These are phyloP conservation scores for Andrena bicolor DNA, from an alignment of 2,888 invertebrate genomes.

Conservation along the genomic window DNA sequence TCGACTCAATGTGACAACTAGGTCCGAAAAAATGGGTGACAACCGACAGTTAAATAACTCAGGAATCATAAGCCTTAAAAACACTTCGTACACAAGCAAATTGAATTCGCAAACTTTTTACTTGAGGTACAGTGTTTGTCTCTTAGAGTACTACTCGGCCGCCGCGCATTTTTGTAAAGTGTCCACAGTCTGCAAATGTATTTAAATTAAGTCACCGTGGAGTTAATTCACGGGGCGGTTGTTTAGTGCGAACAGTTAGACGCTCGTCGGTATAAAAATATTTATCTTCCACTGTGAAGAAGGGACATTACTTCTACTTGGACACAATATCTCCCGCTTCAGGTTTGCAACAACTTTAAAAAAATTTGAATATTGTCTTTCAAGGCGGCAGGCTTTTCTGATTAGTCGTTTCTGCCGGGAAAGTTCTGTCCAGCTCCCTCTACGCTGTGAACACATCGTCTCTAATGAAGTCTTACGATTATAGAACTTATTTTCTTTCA, in stretches of 20 bases:
- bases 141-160: neutral
- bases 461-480: too few relatives aligned
- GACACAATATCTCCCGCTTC: neutral
- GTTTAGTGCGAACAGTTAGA: constrained; percentile 21
- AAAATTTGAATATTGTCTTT: neutral
- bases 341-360: neutral
- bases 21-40: too few relatives aligned
- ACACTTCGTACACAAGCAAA: neutral
- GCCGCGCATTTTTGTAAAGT: constrained; percentile 17
- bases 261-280: constrained; percentile 37
- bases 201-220: constrained; percentile 53
- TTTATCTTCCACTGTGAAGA: constrained; percentile 27
- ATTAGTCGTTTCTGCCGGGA: too few relatives aligned
- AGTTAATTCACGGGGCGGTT: constrained; percentile 20
- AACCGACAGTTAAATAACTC: too few relatives aligned
- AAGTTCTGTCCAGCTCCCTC: neutral
- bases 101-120: constrained; percentile 27
- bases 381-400: too few relatives aligned
- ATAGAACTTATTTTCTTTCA: too few relatives aligned
- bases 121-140: neutral
- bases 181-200: constrained; percentile 14
- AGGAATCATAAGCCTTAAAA: neutral
- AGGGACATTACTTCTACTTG: too few relatives aligned
- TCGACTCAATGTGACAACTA: too few relatives aligned
- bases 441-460: neutral